Evolutionary conservation across 2,888 invertebrate genomes (phyloP), one percentile per base, ranked within the genome.

Genomic region (Salpingus planirostris): DNA sequence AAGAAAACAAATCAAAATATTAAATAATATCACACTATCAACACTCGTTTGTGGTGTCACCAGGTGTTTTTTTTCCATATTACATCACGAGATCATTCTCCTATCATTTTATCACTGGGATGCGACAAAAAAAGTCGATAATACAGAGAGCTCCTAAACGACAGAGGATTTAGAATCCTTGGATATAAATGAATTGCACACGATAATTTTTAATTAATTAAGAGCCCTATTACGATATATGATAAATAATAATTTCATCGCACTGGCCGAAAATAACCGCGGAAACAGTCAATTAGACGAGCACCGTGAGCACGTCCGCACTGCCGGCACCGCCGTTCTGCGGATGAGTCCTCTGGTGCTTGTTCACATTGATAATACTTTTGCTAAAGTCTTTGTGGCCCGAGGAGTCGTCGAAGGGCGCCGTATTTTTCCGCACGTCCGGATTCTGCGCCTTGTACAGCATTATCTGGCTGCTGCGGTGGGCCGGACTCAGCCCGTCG

Each of bases 371-470:
- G 44, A 77, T 76, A 60, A 79, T 77, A 61, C 80, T 78, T 69
- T 82, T 83, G 51, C 77, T 80, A 59, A 83, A 80, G 70, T 83
- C 82, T 70, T 84, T 83, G 42, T 75, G 74, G 18, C 72, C 64
- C 25, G 66, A 64, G 10, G 63, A 62, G 61, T 76, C 75, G 50
- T 67, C 68, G 41, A 67, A 67, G 3, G 74, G 71, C 38, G 82
- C 81, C 29, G 85, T 86, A 64, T 85, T 86, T 67, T 87, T 87
- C 53, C 83, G 74, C 62, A 85, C 81, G 61, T 87, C 87, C 29
- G 82, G 78, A 63, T 86, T 85, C 59, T 85, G 86, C 40, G 87
- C 82, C 67, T 89, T 88, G 66, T 84, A 86, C 42, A 86, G 69
- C 62, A 80, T 67, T 48, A 81, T 76, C 53, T 76, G 74, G 40